Base-by-base conservation (phyloP, 1,140 invertebrate species). In the Danaus plexippus region DNA sequence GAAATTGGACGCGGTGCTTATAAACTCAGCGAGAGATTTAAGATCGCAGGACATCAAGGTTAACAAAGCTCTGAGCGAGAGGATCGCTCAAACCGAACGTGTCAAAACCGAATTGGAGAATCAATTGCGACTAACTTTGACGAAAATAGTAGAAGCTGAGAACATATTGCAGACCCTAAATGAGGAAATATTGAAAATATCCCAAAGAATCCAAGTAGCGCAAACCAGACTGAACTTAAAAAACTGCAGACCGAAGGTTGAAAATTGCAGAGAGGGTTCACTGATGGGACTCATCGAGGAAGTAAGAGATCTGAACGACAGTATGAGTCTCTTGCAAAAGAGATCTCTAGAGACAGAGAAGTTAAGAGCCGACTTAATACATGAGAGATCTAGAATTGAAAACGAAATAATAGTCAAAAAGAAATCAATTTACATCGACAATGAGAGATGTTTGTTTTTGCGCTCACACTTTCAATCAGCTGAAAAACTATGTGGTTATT, bases 141-240 rank as follows among this genome's bases (percentile, higher is more conserved):
- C 88, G 11, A 89, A 91, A 59, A 87, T 94, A 44, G 91, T 91
- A 0, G 90, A 92, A 49, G 90, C 90, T 0, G 93, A 95, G 73
- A 90, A 89, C 45, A 83, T 92, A 9, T 89, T 94, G 11, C 85
- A 89, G n/a, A 85, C 89, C 13, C 77, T 94, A 41, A 88, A 90
- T 49, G 87, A 85, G n/a, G 89, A 89, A 18, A 90, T 92, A 9
- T 81, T 89, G 53, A 90, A 89, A 60, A 87, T 93, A 15, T 91
- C 93, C 55, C 87, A 89, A 12, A 89, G 91, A 9, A 89, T 93
- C 79, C 93, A 94, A 80, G 90, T 93, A 8, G 92, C 92, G 4
- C 93, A 94, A 71, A 94, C 93, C 4, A 88, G 93, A 65, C 85
- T 95, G 69, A 89, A 92, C 66, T 90, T 92, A 61, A 89, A 93